phyloP scores from a whole-genome alignment of 2,113 vertebrate species.

The Hippocampus abdominalis region DNA sequence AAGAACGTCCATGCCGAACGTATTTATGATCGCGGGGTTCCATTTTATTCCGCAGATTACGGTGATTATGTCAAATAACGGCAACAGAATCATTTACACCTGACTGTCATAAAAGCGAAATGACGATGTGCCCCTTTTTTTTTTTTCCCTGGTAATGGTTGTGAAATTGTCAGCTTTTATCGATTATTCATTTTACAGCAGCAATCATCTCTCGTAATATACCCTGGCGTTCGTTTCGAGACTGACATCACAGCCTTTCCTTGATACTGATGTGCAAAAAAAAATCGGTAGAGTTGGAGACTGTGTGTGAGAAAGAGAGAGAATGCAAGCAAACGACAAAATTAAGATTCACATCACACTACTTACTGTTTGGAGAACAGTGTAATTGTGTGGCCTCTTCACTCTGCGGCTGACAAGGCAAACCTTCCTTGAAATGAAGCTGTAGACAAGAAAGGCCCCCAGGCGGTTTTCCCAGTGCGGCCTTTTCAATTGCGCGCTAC shows the following conservation, averaged over 20 bases:
- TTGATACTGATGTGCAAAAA: slow-evolving; percentile 6
- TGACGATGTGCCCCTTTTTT: neutral
- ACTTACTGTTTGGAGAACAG: slow-evolving; percentile 2
- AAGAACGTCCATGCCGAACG: slow-evolving; percentile 17
- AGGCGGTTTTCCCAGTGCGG: neutral
- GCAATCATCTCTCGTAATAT: slow-evolving; percentile 17
- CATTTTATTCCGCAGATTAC: slow-evolving; percentile 51
- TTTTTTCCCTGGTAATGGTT: neutral
- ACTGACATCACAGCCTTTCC: neutral
- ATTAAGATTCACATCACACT: slow-evolving; percentile 27
- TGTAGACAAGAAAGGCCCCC: neutral
- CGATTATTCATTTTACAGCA: slow-evolving; percentile 21
- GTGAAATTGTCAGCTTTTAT: slow-evolving; percentile 17
- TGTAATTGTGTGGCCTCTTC: slow-evolving; percentile 16
- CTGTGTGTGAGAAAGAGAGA: neutral
- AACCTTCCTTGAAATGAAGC: slow-evolving; percentile 47
- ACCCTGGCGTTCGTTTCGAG: slow-evolving; percentile 9
- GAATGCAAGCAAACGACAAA: slow-evolving; percentile 44
- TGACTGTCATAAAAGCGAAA: slow-evolving; percentile 26
- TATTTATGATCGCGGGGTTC: slow-evolving; percentile 37
- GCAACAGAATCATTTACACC: slow-evolving; percentile 38
- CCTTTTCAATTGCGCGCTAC: neutral
- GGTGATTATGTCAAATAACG: slow-evolving; percentile 53
- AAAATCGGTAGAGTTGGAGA: neutral
- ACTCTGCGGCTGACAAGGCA: slow-evolving; percentile 15